Evolutionary conservation across 2,113 vertebrate species (phyloP).

Genomic region (Perca fluviatilis): DNA sequence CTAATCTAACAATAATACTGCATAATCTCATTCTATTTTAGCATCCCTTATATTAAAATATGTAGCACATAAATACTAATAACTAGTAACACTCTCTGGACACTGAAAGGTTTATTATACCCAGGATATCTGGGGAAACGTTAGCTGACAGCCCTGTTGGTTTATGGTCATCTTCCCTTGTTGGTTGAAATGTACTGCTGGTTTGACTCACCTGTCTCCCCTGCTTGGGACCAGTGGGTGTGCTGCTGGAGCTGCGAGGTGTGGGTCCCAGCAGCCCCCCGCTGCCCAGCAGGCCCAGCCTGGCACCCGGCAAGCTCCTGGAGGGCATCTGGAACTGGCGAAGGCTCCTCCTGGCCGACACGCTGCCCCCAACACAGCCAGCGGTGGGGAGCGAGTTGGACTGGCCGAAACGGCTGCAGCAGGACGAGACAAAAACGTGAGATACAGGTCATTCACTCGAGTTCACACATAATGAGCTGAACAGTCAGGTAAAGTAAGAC

Average conservation of each 20-base stretch:
- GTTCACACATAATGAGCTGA: background rate
- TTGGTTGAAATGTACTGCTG: background rate
- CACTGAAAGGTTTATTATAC: background rate
- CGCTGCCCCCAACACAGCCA: constrained; percentile 88
- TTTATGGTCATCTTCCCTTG: background rate
- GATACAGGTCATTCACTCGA: background rate
- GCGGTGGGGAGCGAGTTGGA: constrained; percentile 96
- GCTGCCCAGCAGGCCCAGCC: constrained; percentile 92
- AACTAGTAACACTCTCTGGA: background rate
- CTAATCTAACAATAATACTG: background rate
- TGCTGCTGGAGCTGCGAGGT: constrained; percentile 90
- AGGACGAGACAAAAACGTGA: background rate
- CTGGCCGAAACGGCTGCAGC: constrained; percentile 92
- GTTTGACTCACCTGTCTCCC: constrained; percentile 89
- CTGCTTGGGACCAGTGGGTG: constrained; percentile 92
- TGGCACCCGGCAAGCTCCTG: constrained; percentile 90
- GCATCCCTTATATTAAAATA: background rate
- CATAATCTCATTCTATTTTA: background rate
- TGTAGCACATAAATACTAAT: background rate
- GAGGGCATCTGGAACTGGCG: constrained; percentile 97
- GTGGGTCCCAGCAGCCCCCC: constrained; percentile 89
- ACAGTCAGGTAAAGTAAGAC: background rate
- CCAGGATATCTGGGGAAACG: background rate
- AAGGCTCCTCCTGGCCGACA: constrained; percentile 91
- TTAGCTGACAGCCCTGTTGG: too few species aligned